Conservation (phyloP, 92 coral and sea anemone genomes). For the Zoanthus solanderi region DNA sequence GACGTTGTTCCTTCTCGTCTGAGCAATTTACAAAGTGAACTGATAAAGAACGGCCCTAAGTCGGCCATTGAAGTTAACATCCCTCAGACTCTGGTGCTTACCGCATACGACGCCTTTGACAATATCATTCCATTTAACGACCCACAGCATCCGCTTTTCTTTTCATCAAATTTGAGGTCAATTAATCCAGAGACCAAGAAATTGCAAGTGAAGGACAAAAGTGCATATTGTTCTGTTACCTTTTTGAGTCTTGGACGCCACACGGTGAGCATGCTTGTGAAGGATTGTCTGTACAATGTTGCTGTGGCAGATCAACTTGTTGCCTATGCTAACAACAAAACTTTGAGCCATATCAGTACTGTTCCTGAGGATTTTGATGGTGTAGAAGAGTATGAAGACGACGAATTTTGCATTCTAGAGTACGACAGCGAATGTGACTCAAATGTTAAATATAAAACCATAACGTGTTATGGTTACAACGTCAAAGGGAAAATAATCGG, state of each 20-base stretch:
- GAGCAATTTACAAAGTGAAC: neutral
- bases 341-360: neutral
- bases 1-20: conserved; percentile 10
- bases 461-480: conserved; percentile 16
- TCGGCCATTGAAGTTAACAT: neutral
- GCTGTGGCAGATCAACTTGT: neutral
- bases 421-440: neutral
- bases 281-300: neutral
- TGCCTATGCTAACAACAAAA: neutral
- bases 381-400: conserved; percentile 4
- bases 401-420: neutral
- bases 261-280: conserved; percentile 1
- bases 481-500: conserved; percentile 33
- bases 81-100: conserved; percentile 3
- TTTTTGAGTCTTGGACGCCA: conserved; percentile 23
- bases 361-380: neutral
- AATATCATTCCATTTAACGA: conserved; percentile 33
- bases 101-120: conserved; percentile 2
- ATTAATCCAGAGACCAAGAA: neutral
- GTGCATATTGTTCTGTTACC: conserved; percentile 7
- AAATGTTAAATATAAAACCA: neutral
- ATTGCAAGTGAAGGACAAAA: neutral
- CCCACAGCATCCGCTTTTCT: neutral
- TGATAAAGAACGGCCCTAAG: neutral
- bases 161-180: conserved; percentile 37